Evolutionary conservation across 1,140 invertebrate species (phyloP), one percentile per base, ranked within the genome.

Genomic region (Temnothorax longispinosus): DNA sequence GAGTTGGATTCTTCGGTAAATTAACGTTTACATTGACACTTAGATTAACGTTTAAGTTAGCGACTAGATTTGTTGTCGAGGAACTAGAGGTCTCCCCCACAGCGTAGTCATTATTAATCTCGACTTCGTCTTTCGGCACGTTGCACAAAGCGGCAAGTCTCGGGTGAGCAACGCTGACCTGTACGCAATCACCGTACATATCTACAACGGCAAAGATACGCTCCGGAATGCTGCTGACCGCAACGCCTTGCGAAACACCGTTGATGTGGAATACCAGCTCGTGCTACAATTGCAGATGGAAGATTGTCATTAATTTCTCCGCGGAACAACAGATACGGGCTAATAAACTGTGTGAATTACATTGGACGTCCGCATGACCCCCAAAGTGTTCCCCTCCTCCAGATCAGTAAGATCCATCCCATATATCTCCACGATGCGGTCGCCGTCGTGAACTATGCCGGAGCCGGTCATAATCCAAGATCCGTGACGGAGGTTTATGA

Each of bases 151-250:
- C 15, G 1, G 41, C 41, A 50, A 87, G 62, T 62, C 71, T 92
- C 13, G 94, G 93, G 47, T 94, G 95, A 41, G 96, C 96, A 86
- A 97, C 96, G 13, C 97, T 97, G 11, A 99, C 97, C 96, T 99
- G 98, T 8, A 98, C 97, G 95, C 98, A 99, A 94, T 99, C 98
- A 2, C 98, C 98, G 95, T 99, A 99, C 93, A 99, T 96, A 95
- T 99, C 98, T 38, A 99, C 96, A 15, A 99, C 97, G 10, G 98
- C 98, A 96, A 97, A 99, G 18, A 99, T 96, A 58, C 96, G 95
- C 18, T 96, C 91, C 35, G 98, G 98, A 87, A 99, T 96, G 91
- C 97, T 97, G 88, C 96, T 96, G 0, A 97, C 98, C 1, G 98
- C 98, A 65, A 98, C 95, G 13, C 98, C 98, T 95, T 99, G 98